A percentile compares a stretch with the other conserved stretches of the same genome.
These are phyloP conservation scores for Drosophila cyrtoloma DNA, from an alignment of 2,888 invertebrate genomes.

Conservation along the genomic window DNA sequence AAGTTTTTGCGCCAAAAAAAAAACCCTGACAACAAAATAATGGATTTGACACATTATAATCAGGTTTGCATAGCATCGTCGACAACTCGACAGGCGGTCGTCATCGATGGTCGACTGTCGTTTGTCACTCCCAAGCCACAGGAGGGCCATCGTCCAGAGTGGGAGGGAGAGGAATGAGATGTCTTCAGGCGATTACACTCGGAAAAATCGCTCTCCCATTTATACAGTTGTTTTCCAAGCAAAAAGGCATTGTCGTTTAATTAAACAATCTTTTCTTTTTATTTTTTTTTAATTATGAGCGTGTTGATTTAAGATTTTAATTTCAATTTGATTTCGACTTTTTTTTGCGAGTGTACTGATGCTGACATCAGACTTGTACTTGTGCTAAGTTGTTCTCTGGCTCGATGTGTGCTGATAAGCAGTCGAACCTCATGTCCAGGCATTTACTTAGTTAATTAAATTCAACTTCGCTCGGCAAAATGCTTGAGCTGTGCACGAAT, in stretches of 20 bases:
- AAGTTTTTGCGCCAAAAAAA: constrained; percentile 45
- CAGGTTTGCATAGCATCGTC: constrained; percentile 66
- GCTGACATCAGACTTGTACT: constrained; percentile 61
- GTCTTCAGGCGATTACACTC: not conserved
- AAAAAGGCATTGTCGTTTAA: not conserved
- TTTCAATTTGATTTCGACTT: not conserved
- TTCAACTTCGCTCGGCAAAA: constrained; percentile 63
- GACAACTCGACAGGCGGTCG: constrained; percentile 38
- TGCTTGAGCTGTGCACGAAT: constrained; percentile 31
- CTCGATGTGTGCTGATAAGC: constrained; percentile 51
- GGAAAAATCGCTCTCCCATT: not conserved
- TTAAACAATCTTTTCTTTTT: not conserved
- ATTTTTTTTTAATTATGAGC: not conserved
- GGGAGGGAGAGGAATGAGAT: not conserved
- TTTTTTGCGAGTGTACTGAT: constrained; percentile 10
- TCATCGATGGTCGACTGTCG: constrained; percentile 10
- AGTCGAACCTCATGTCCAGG: constrained; percentile 60
- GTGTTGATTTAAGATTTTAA: not conserved
- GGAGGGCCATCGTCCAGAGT: constrained; percentile 19
- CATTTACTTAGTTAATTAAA: constrained; percentile 83
- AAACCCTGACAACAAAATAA: constrained; percentile 70
- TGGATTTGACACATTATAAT: constrained; percentile 82
- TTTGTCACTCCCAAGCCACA: constrained; percentile 23
- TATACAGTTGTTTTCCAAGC: not conserved
- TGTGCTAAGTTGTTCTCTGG: constrained; percentile 56